phyloP scores from a whole-genome alignment of 2,797 vertebrate genomes.

The Silurus aristotelis region DNA sequence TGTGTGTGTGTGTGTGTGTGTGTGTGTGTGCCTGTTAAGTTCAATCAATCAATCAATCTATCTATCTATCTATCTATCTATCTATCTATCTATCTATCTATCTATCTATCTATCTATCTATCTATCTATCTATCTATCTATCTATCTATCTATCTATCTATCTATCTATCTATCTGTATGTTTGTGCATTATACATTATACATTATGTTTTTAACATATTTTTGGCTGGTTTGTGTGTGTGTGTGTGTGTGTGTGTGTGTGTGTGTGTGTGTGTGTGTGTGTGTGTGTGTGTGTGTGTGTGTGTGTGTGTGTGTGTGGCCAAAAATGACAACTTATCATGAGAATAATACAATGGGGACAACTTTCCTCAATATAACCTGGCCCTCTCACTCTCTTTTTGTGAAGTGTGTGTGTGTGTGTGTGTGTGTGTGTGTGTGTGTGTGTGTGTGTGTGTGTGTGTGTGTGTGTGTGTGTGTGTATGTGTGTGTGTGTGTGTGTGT shows the following conservation, averaged over 20 bases:
- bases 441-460: background rate
- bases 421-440: background rate
- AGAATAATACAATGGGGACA: too few relatives aligned
- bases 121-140: too few relatives aligned
- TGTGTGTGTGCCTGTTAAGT: background rate
- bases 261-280: slow-evolving; percentile 6
- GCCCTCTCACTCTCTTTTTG: background rate
- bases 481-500: slow-evolving; percentile 4
- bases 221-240: background rate
- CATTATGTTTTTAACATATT: too few relatives aligned
- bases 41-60: too few relatives aligned
- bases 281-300: background rate
- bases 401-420: background rate
- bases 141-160: too few relatives aligned
- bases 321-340: too few relatives aligned
- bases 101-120: too few relatives aligned
- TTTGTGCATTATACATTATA: too few relatives aligned
- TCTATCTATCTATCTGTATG: too few relatives aligned
- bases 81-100: too few relatives aligned
- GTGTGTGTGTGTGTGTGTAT: background rate
- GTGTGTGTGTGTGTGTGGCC: background rate
- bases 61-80: too few relatives aligned
- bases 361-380: too few relatives aligned
- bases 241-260: slow-evolving; percentile 6
- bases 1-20: background rate